phyloP scores from a whole-genome alignment of 2,888 invertebrate genomes.

The Andrena bucephala region DNA sequence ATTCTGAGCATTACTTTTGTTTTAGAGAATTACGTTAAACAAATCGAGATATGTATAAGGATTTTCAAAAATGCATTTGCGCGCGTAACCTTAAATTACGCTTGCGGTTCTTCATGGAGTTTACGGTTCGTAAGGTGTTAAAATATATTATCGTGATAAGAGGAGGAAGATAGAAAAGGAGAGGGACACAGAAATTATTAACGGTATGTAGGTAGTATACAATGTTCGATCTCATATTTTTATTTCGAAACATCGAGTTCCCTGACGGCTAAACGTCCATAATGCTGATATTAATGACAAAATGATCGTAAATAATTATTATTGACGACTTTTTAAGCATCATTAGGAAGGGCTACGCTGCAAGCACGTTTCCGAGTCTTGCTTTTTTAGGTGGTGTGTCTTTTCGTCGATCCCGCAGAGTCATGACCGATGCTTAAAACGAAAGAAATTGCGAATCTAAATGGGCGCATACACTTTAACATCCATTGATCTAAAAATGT shows the following conservation, averaged over 20 bases:
- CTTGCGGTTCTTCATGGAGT: too few species aligned
- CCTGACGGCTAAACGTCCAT: constrained; percentile 74
- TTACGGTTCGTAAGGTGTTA: not conserved
- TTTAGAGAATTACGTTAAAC: too few species aligned
- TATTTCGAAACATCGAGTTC: constrained; percentile 78
- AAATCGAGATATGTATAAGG: too few species aligned
- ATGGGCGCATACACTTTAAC: constrained; percentile 71
- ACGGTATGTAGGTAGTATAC: constrained; percentile 33
- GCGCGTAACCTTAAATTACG: too few species aligned
- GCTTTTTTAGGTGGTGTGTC: constrained; percentile 30
- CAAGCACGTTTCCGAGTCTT: constrained; percentile 52
- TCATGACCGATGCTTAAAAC: constrained; percentile 26
- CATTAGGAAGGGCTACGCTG: constrained; percentile 72
- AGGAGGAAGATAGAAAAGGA: not conserved
- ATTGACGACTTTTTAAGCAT: constrained; percentile 76
- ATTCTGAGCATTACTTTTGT: too few species aligned
- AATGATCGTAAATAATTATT: constrained; percentile 75
- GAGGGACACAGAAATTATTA: constrained; percentile 2
- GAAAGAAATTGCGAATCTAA: constrained; percentile 59
- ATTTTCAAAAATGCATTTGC: too few species aligned
- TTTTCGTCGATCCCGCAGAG: constrained; percentile 39
- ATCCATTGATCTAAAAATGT: constrained; percentile 73
- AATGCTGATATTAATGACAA: constrained; percentile 72
- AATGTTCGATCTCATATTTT: constrained; percentile 69
- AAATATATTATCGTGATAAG: constrained; percentile 3